Evolutionary conservation across 2,797 vertebrate genomes (phyloP), one percentile per base, ranked within the genome.

Genomic region (Chromobotia macracanthus): DNA sequence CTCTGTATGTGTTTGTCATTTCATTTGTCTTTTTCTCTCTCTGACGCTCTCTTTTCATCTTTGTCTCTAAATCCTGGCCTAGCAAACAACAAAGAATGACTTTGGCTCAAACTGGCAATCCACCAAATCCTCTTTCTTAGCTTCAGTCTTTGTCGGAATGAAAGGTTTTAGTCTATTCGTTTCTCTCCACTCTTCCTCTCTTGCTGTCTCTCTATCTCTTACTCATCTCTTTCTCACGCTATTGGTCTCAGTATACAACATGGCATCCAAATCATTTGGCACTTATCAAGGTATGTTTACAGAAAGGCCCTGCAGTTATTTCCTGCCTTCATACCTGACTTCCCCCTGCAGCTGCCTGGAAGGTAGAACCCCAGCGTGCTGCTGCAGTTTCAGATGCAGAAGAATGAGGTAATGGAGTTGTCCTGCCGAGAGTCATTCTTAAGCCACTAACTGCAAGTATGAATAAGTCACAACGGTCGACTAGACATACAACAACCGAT

Each of bases 81-180:
- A 88, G 88, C 88, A 61, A 70, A 86, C 88, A 88, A 91, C 89
- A 90, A 91, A 91, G 85, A 80, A 87, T 6, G 88, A 87, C 89
- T 86, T 86, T 86, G 88, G 89, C 90, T 90, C 87, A 89, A 83
- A 88, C 87, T 89, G 89, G 87, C 87, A 88, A 89, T 87, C 79
- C 83, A 83, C 82, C 88, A 85, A 91, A 90, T 91, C 89, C 88
- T 83, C 86, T 87, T 87, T 88, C 85, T 87, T 82, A 84, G 84
- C 80, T 83, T 70, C 79, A 83, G 84, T 89, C 87, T 90, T 90
- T 90, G 85, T 90, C 79, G 19, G 71, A 84, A 82, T 90, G 76
- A 87, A 86, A 89, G 78, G 84, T 88, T 89, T 86, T 79, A 70
- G 1, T n/a, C 46, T 31, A 23, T 19, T 72, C 58, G 31, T 23